A percentile compares a stretch with the other conserved stretches of the same genome.
These are phyloP conservation scores for Glossosoma conforme DNA, from an alignment of 1,140 invertebrate species.

Conservation along the genomic window DNA sequence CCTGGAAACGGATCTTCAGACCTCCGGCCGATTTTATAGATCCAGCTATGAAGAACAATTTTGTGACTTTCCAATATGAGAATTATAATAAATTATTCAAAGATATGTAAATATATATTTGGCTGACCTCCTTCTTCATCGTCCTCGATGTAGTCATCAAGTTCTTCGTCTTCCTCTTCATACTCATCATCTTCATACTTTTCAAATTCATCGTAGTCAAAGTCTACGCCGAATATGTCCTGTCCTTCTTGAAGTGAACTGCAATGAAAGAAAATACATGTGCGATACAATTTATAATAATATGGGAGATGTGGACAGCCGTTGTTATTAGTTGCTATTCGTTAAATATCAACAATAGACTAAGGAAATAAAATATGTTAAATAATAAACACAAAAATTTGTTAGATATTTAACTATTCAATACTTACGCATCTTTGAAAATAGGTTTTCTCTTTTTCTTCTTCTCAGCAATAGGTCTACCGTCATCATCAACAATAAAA, in stretches of 20 bases:
- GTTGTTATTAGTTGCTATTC: background rate
- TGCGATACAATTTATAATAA: background rate
- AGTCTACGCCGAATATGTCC: conserved; percentile 98
- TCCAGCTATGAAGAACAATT: too few species aligned
- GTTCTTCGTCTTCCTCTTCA: conserved; percentile 73
- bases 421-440: conserved; percentile 84
- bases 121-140: conserved; percentile 59
- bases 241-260: conserved; percentile 95
- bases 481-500: conserved; percentile 97
- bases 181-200: conserved; percentile 85
- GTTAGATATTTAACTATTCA: too few species aligned
- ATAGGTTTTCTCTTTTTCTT: conserved; percentile 84
- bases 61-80: too few species aligned
- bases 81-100: too few species aligned
- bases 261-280: conserved; percentile 29
- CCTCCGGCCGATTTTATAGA: too few species aligned
- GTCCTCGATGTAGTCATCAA: conserved; percentile 73
- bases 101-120: too few species aligned
- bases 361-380: background rate
- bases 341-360: background rate
- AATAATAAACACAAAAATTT: background rate
- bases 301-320: background rate
- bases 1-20: too few species aligned
- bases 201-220: conserved; percentile 95
- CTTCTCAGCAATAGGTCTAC: conserved; percentile 81